phyloP scores from a whole-genome alignment of 2,113 vertebrate genomes.

The Rhodinocichla rosea region DNA sequence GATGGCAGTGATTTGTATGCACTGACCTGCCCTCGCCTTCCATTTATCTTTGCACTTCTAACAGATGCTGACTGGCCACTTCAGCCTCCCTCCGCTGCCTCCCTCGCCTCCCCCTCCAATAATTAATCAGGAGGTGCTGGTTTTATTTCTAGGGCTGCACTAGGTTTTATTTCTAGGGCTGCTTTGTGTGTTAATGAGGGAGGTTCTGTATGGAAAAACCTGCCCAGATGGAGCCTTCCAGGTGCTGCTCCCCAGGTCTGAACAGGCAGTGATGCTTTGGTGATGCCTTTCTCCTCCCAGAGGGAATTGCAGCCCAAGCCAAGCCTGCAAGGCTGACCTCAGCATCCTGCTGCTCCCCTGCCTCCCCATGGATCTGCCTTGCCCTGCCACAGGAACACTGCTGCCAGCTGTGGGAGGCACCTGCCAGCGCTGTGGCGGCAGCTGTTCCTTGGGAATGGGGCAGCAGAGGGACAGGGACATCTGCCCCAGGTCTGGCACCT shows the following conservation, averaged over 20 bases:
- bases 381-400: background rate
- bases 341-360: accelerated
- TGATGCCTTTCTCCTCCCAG: background rate
- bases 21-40: background rate
- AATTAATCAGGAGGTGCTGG: background rate
- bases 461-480: background rate
- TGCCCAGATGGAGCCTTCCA: background rate
- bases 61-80: constrained; percentile 44
- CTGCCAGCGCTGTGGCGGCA: background rate
- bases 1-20: background rate
- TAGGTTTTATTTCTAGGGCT: background rate
- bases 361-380: background rate
- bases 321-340: background rate
- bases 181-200: background rate
- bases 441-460: background rate
- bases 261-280: background rate
- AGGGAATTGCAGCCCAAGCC: background rate
- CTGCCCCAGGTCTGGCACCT: background rate
- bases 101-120: background rate
- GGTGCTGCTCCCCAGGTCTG: background rate
- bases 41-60: constrained; percentile 13
- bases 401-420: background rate
- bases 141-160: background rate
- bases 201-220: background rate
- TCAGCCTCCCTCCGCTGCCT: background rate